A percentile compares a stretch with the other conserved stretches of the same genome.
These are phyloP conservation scores for Halocaridina rubra DNA, from an alignment of 2,888 invertebrate genomes.

Conservation along the genomic window DNA sequence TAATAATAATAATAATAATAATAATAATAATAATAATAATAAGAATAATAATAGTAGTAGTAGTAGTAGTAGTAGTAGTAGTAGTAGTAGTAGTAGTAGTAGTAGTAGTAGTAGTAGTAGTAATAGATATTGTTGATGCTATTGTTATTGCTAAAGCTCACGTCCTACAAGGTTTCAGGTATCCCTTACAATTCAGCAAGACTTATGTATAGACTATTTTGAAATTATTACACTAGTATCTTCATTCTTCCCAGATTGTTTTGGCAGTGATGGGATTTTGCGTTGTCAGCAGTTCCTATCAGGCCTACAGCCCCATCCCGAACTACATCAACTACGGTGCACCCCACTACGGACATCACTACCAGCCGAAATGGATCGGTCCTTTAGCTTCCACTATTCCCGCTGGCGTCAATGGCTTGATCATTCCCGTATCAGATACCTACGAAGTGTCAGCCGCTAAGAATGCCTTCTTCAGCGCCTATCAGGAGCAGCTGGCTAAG, in stretches of 20 bases:
- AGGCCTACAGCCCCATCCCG: slow-evolving; percentile 16
- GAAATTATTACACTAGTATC: background rate
- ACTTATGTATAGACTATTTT: no score
- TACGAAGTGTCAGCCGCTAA: background rate
- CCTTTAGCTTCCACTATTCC: background rate
- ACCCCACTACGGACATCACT: background rate
- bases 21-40: no score
- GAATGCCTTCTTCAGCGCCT: background rate
- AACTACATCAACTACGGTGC: background rate
- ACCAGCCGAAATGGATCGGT: background rate
- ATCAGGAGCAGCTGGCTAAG: background rate
- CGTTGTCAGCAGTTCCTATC: slow-evolving; percentile 33
- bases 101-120: no score
- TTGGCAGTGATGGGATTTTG: slow-evolving; percentile 52
- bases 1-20: no score
- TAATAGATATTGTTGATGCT: no score
- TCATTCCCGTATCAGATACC: background rate
- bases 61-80: no score
- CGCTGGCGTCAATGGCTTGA: no score
- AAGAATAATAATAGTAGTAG: no score
- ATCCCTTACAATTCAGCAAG: no score
- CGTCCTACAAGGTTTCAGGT: no score
- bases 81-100: no score
- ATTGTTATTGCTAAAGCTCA: no score
- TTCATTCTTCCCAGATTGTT: slow-evolving; percentile 30